These are phyloP conservation scores for Anastrepha ludens DNA, from an alignment of 1,140 invertebrate species.

Conservation along the genomic window DNA sequence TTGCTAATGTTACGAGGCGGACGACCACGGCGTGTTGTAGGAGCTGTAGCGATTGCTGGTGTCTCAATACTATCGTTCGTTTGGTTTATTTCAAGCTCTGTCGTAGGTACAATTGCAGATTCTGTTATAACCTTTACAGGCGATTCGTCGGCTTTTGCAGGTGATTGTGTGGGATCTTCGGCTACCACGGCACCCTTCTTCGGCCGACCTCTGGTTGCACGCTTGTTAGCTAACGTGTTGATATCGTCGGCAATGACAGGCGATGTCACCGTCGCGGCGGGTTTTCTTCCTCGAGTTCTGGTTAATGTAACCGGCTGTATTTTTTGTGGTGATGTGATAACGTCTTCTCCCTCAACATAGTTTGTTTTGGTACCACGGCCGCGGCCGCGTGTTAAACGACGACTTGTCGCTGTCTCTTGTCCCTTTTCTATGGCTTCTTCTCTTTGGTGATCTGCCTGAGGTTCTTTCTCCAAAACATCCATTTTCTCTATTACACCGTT, in stretches of 20 bases:
- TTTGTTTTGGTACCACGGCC: constrained; percentile 55
- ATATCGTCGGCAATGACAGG: background rate
- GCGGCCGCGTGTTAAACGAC: constrained; percentile 63
- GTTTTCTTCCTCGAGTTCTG: constrained; percentile 56
- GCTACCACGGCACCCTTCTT: background rate
- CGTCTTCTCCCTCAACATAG: constrained; percentile 41
- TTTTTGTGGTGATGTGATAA: constrained; percentile 36
- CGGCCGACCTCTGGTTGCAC: constrained; percentile 52
- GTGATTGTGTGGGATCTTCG: background rate
- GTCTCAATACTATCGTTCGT: constrained; percentile 24
- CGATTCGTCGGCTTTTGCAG: constrained; percentile 56
- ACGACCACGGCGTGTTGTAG: constrained; percentile 63
- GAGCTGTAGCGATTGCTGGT: constrained; percentile 18
- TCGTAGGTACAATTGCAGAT: background rate
- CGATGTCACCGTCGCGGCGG: background rate
- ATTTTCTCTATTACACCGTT: constrained; percentile 59
- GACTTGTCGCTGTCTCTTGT: background rate
- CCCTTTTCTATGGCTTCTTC: constrained; percentile 14
- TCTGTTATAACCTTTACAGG: constrained; percentile 42
- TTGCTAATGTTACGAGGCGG: constrained; percentile 63
- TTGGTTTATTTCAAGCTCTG: background rate
- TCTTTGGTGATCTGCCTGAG: constrained; percentile 14
- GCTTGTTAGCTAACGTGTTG: constrained; percentile 35
- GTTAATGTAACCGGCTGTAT: constrained; percentile 1
- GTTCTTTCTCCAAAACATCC: constrained; percentile 8